Evolutionary conservation across 2,797 vertebrate genomes (phyloP).

Genomic region (Harpagifer antarcticus): DNA sequence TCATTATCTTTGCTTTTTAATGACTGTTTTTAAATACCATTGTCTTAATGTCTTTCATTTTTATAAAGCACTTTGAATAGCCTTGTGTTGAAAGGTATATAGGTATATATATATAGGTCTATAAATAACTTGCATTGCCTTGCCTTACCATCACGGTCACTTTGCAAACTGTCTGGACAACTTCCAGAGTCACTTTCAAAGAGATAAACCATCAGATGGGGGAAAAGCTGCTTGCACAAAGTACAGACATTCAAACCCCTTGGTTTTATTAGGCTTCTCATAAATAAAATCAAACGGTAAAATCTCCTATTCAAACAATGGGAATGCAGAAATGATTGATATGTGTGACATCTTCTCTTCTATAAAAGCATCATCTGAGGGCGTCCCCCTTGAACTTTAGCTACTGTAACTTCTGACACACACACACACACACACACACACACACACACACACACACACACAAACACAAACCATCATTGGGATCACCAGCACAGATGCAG

Average conservation of each 20-base stretch:
- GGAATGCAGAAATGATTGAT: background rate
- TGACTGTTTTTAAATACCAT: no score
- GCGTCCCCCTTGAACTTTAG: background rate
- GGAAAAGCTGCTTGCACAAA: background rate
- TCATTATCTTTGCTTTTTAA: no score
- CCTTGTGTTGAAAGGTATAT: no score
- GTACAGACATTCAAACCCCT: background rate
- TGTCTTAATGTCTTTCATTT: no score
- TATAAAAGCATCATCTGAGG: background rate
- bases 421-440: background rate
- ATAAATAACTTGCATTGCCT: no score
- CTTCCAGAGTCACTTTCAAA: no score
- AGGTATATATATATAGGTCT: no score
- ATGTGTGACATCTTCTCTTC: background rate
- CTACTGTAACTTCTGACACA: background rate
- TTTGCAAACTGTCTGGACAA: no score
- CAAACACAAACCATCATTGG: background rate
- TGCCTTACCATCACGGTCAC: no score
- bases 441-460: no score
- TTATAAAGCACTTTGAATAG: no score
- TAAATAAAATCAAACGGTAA: background rate
- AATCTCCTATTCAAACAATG: background rate
- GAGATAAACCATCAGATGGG: no score
- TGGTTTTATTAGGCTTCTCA: background rate
- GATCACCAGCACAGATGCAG: background rate